Evolutionary conservation across 2,888 invertebrate species (phyloP).

Genomic region (Lithophane semibrunnea): DNA sequence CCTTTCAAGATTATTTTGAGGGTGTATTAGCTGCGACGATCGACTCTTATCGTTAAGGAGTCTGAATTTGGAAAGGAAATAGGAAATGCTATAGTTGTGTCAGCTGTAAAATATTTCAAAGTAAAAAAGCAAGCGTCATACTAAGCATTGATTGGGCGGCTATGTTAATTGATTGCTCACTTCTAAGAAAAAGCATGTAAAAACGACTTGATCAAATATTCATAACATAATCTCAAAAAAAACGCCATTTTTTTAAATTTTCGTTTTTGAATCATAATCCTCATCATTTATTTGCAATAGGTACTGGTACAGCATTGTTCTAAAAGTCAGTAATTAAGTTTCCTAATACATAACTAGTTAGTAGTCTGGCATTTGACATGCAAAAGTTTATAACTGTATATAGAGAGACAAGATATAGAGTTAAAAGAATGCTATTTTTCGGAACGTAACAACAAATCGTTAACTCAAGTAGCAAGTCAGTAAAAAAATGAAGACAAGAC

Average conservation of each 20-base stretch:
- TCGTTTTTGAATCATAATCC: too few species aligned
- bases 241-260: too few species aligned
- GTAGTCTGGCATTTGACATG: too few species aligned
- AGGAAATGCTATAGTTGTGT: neutral
- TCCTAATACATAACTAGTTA: too few species aligned
- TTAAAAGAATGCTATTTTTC: neutral
- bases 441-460: neutral
- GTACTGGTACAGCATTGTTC: too few species aligned
- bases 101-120: neutral
- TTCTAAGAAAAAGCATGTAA: neutral
- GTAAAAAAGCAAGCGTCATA: neutral
- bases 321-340: too few species aligned
- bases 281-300: too few species aligned
- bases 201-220: too few species aligned
- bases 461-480: neutral
- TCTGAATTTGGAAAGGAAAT: constrained; percentile 45
- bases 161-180: neutral
- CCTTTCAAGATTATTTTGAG: constrained; percentile 55
- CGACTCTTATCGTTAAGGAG: constrained; percentile 37
- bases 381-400: too few species aligned
- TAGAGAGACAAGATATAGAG: too few species aligned
- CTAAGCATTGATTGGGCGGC: neutral
- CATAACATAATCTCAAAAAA: too few species aligned
- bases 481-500: neutral
- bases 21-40: constrained; percentile 55